Conservation (phyloP, 2,113 vertebrate species). For the Sterna hirundo region DNA sequence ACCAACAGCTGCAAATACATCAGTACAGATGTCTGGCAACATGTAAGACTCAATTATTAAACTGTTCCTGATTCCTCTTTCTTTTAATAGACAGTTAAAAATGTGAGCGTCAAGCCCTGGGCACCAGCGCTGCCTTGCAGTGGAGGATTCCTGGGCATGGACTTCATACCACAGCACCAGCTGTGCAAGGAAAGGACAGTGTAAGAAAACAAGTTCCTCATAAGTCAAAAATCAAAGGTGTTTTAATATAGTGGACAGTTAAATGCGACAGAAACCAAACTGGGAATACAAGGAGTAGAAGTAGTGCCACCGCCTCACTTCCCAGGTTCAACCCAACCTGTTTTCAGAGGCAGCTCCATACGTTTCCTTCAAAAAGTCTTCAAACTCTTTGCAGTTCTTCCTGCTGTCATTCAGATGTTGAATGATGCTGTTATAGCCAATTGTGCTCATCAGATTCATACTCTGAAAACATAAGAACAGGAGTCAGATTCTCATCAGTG, state of each 20-base stretch:
- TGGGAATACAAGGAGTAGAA: not conserved
- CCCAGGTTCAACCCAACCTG: accelerated
- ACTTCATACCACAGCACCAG: not conserved
- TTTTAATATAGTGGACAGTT: not conserved
- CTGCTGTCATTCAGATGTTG: conserved; percentile 90
- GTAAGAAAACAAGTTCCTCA: not conserved
- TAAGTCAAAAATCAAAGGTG: not conserved
- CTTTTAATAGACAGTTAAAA: not conserved
- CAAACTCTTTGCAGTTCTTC: conserved; percentile 94
- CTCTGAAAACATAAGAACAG: conserved; percentile 73
- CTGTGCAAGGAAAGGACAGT: not conserved
- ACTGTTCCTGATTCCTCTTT: not conserved
- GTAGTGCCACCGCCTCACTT: not conserved
- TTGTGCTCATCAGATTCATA: conserved; percentile 82
- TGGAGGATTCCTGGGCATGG: not conserved
- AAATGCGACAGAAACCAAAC: not conserved
- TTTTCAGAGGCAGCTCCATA: conserved; percentile 23
- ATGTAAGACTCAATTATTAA: not conserved
- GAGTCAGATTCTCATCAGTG: not conserved
- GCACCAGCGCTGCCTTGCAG: not conserved
- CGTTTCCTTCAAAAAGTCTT: conserved; percentile 96
- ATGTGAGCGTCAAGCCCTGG: not conserved
- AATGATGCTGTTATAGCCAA: conserved; percentile 87
- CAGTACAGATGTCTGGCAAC: not conserved
- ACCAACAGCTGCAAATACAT: not conserved